These are phyloP conservation scores for Sebastes schlegelii DNA, from an alignment of 2,113 vertebrate genomes.

Conservation along the genomic window DNA sequence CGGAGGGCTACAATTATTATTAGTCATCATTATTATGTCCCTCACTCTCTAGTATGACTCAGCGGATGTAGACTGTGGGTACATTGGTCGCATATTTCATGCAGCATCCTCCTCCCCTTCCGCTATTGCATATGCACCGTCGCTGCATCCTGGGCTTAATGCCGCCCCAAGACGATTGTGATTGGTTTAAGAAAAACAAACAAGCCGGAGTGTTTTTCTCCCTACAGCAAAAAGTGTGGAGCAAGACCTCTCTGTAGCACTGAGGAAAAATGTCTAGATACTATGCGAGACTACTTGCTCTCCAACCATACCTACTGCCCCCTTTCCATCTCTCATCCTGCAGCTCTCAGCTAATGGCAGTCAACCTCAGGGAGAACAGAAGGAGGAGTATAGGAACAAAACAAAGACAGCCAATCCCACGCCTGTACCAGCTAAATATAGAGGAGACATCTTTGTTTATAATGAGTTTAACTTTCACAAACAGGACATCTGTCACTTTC, in stretches of 20 bases:
- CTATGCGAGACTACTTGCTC: background rate
- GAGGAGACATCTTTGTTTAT: constrained; percentile 32
- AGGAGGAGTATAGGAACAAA: constrained; percentile 12
- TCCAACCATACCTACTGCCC: background rate
- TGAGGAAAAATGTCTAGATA: background rate
- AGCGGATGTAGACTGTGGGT: background rate
- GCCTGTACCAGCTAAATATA: constrained; percentile 28
- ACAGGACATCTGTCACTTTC: constrained; percentile 29
- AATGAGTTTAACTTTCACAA: constrained; percentile 33
- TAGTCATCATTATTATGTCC: constrained; percentile 6
- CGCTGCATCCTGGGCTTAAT: too few species aligned
- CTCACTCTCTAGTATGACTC: background rate
- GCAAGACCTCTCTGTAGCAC: background rate
- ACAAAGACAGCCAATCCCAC: background rate
- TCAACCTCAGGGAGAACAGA: constrained; percentile 20
- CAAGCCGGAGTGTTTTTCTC: background rate
- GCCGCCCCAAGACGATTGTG: background rate
- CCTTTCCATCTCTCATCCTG: background rate
- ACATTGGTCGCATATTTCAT: background rate
- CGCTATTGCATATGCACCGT: background rate
- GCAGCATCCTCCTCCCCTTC: background rate
- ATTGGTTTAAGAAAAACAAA: background rate
- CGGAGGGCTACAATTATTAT: background rate
- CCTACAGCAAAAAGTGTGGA: too few species aligned
- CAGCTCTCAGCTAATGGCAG: constrained; percentile 5